A percentile compares a stretch with the other conserved stretches of the same genome.
Conservation (phyloP, 2,888 invertebrate species). For the Tenthredo mesomela region DNA sequence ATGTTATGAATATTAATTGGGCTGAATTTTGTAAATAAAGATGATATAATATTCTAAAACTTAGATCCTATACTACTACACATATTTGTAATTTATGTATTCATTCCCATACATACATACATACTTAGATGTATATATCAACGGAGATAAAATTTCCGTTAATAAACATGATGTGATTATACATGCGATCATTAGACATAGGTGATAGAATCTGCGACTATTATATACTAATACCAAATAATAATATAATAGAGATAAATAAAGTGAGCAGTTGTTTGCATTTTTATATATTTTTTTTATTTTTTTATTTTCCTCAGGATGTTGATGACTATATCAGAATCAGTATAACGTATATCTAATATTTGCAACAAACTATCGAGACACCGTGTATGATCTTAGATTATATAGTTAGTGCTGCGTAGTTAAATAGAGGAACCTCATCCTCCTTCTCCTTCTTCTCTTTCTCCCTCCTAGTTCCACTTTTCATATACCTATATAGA, state of each 20-base stretch:
- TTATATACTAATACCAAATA: neutral
- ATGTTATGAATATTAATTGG: neutral
- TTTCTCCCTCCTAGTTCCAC: neutral
- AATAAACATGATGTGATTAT: neutral
- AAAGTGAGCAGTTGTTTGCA: neutral
- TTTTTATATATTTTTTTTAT: neutral
- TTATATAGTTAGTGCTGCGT: conserved; percentile 28
- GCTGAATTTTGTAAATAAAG: conserved; percentile 10
- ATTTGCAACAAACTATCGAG: neutral
- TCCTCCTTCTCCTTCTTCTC: neutral
- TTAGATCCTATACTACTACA: neutral
- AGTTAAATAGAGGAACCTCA: conserved; percentile 12
- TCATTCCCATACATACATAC: neutral
- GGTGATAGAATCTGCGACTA: neutral
- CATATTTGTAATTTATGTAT: neutral
- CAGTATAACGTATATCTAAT: neutral
- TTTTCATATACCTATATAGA: neutral
- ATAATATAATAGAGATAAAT: neutral
- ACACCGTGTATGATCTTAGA: neutral
- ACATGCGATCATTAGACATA: neutral
- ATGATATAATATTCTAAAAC: neutral
- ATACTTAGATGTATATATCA: neutral
- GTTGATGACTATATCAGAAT: neutral
- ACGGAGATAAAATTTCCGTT: neutral
- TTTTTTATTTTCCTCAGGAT: neutral